A percentile compares a stretch with the other conserved stretches of the same genome.
These are phyloP conservation scores for Drosophila willistoni DNA, from an alignment of 1,140 invertebrate genomes.

Conservation along the genomic window DNA sequence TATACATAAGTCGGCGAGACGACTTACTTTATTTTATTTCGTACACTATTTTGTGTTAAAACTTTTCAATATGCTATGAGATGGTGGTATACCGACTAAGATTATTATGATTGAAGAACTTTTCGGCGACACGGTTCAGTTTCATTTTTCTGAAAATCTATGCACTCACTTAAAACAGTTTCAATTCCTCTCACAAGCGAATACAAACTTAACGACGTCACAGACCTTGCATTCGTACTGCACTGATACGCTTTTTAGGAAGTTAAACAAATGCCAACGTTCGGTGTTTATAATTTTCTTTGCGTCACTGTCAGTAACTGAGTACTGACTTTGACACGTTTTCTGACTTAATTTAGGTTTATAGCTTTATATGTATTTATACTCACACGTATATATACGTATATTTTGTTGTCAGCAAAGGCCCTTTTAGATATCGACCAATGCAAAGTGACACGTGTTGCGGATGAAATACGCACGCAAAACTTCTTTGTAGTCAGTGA, in stretches of 20 bases:
- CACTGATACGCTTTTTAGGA: conserved; percentile 53
- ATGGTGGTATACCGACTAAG: too few relatives aligned
- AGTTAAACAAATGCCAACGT: conserved; percentile 73
- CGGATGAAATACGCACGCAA: conserved; percentile 61
- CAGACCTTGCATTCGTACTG: background rate
- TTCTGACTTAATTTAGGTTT: conserved; percentile 82
- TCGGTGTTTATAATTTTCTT: conserved; percentile 76
- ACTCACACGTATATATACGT: conserved; percentile 18
- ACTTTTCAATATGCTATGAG: too few relatives aligned
- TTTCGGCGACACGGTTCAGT: too few relatives aligned
- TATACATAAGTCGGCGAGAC: too few relatives aligned
- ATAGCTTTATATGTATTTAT: conserved; percentile 64
- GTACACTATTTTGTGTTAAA: too few relatives aligned
- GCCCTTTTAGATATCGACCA: conserved; percentile 35
- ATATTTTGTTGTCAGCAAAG: conserved; percentile 62
- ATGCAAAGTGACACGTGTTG: conserved; percentile 66
- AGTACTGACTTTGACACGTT: conserved; percentile 80
- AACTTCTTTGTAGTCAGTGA: conserved; percentile 54
- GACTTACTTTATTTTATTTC: too few relatives aligned
- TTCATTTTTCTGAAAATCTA: background rate
- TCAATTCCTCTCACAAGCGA: background rate
- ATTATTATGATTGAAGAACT: too few relatives aligned
- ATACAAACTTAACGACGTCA: background rate
- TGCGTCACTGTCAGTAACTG: conserved; percentile 74
- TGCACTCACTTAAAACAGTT: background rate